A percentile compares a stretch with the other conserved stretches of the same genome.
These are phyloP conservation scores for Drosophila pseudoananassae DNA, from an alignment of 1,140 invertebrate genomes.

Conservation along the genomic window DNA sequence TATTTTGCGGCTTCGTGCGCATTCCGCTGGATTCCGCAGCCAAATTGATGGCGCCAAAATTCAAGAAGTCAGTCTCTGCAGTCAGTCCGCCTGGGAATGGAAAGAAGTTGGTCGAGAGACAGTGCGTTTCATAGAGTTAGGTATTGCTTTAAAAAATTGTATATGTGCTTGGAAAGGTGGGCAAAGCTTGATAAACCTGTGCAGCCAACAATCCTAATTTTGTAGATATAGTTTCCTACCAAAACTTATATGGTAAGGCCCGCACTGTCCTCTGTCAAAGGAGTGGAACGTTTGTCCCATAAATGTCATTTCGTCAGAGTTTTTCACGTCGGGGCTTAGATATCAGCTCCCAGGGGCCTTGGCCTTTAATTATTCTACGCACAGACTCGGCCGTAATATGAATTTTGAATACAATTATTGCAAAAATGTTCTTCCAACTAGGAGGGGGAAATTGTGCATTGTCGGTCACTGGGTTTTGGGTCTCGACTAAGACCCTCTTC, in stretches of 20 bases:
- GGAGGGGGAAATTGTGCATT: conserved; percentile 55
- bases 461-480: conserved; percentile 65
- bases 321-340: conserved; percentile 67
- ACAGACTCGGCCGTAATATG: conserved; percentile 68
- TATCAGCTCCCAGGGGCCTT: conserved; percentile 55
- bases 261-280: conserved; percentile 46
- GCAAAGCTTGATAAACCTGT: neutral
- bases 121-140: conserved; percentile 2
- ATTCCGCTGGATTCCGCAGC: conserved; percentile 73
- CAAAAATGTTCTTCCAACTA: conserved; percentile 56
- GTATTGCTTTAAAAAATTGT: no score
- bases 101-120: conserved; percentile 14
- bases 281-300: conserved; percentile 80
- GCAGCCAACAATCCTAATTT: neutral
- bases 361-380: conserved; percentile 73
- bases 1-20: conserved; percentile 48
- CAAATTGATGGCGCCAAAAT: conserved; percentile 82
- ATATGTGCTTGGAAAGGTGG: no score
- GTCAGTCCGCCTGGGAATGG: conserved; percentile 42
- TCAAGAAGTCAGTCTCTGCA: conserved; percentile 56
- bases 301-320: conserved; percentile 76
- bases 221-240: no score
- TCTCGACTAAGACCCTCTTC: conserved; percentile 7
- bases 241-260: neutral
- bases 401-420: conserved; percentile 80